Evolutionary conservation across 2,113 vertebrate species (phyloP).

Genomic region (Antennarius striatus): DNA sequence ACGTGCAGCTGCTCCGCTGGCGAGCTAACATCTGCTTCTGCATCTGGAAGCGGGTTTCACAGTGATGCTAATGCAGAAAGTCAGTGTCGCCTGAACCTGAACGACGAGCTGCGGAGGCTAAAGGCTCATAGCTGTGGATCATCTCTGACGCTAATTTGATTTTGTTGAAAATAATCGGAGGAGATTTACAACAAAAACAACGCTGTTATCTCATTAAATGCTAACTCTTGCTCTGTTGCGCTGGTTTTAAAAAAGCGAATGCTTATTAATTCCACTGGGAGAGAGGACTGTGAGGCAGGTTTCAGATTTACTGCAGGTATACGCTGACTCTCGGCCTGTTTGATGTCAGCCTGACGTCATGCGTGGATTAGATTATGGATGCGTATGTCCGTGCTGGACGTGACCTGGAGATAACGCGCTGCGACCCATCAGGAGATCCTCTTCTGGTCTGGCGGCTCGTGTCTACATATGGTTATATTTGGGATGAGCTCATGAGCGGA

Average conservation of each 20-base stretch:
- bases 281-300: background rate
- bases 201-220: background rate
- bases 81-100: too few relatives aligned
- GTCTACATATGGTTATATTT: slow-evolving; percentile 41
- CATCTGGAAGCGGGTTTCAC: too few relatives aligned
- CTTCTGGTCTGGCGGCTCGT: slow-evolving; percentile 14
- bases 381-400: background rate
- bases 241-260: background rate
- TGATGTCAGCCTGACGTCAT: background rate
- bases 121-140: too few relatives aligned
- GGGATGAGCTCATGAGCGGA: slow-evolving; percentile 22
- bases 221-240: background rate
- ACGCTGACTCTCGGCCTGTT: background rate
- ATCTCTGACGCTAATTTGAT: too few relatives aligned
- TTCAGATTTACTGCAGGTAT: background rate
- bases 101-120: too few relatives aligned
- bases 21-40: too few relatives aligned
- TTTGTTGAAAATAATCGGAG: too few relatives aligned
- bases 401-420: background rate
- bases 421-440: background rate
- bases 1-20: too few relatives aligned
- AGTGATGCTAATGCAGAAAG: too few relatives aligned
- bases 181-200: too few relatives aligned
- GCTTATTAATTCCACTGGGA: background rate
- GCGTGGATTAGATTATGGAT: background rate